phyloP scores from a whole-genome alignment of 2,113 vertebrate species.

The Corynorhinus townsendii region DNA sequence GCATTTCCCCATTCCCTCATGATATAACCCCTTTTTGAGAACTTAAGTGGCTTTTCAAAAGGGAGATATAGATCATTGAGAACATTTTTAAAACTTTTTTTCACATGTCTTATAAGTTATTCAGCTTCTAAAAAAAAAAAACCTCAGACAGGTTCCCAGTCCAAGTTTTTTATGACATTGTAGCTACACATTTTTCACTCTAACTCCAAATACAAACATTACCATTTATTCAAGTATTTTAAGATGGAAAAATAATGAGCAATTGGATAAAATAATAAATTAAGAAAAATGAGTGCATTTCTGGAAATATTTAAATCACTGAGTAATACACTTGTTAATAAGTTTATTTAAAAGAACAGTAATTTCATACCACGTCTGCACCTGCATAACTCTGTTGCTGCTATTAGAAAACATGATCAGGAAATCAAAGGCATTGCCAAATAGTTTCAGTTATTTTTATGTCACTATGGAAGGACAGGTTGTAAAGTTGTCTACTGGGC shows the following conservation, averaged over 20 bases:
- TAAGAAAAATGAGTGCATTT: neutral
- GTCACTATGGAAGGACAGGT: slow-evolving; percentile 39
- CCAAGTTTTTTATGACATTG: neutral
- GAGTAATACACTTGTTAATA: neutral
- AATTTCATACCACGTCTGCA: slow-evolving; percentile 10
- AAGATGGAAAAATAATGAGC: neutral
- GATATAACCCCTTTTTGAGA: slow-evolving; percentile 44
- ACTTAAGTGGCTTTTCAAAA: slow-evolving; percentile 49
- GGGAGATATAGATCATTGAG: slow-evolving; percentile 8
- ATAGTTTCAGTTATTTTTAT: slow-evolving; percentile 38
- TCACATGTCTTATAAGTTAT: neutral
- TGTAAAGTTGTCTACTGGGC: slow-evolving; percentile 20
- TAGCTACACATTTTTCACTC: neutral
- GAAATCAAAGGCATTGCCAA: slow-evolving; percentile 36
- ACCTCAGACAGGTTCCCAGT: neutral
- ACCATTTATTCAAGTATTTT: neutral
- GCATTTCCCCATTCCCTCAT: neutral
- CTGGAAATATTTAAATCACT: neutral
- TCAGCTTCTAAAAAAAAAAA: neutral
- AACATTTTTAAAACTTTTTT: neutral
- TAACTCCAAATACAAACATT: neutral
- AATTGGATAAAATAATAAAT: neutral
- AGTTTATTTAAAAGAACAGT: neutral
- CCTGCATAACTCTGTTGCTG: slow-evolving; percentile 18
- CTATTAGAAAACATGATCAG: slow-evolving; percentile 55